Percentiles rank a stretch among this genome's conserved stretches.
Evolutionary conservation across 2,797 vertebrate genomes (phyloP).

Genomic region (Muscicapa comitata): DNA sequence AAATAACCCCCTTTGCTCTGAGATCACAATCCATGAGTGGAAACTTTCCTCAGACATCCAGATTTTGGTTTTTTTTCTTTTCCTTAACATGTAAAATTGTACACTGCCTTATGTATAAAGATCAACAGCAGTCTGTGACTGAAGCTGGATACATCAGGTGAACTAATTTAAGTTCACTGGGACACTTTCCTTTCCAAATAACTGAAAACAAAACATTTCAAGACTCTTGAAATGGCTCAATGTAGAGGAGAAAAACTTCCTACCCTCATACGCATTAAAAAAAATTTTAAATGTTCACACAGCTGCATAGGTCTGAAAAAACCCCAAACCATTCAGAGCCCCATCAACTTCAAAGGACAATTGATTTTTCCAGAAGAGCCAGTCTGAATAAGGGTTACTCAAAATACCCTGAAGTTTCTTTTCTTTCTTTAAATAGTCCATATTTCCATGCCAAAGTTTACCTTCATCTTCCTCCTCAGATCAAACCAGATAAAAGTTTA

Average conservation of each 20-base stretch:
- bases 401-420: background rate
- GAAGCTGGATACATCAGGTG: background rate
- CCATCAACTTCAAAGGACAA: background rate
- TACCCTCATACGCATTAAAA: background rate
- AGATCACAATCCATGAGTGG: background rate
- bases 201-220: background rate
- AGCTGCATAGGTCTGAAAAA: background rate
- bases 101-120: background rate
- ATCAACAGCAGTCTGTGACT: background rate
- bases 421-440: background rate
- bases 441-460: background rate
- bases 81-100: background rate
- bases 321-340: background rate
- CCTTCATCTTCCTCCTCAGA: background rate
- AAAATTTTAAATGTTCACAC: background rate
- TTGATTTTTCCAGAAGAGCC: background rate
- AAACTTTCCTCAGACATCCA: background rate
- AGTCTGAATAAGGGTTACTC: background rate
- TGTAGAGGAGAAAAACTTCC: background rate
- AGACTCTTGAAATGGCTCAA: background rate
- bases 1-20: background rate
- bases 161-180: background rate
- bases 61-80: background rate
- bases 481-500: background rate
- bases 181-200: background rate